Evolutionary conservation across 2,113 vertebrate genomes (phyloP).

Genomic region (Cacatua alba): DNA sequence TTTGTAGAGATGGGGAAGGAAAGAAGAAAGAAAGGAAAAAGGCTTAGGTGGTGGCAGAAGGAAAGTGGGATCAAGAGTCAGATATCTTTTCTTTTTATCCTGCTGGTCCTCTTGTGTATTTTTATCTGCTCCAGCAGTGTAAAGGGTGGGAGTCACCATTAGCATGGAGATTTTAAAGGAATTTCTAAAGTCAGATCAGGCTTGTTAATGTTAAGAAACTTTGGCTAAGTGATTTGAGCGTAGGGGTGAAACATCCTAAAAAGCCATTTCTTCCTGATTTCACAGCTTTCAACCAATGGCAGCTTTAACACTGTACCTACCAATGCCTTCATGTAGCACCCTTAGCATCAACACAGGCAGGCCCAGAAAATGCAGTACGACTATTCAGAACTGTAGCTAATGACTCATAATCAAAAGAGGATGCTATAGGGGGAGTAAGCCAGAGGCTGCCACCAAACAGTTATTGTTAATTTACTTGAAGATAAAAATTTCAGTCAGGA

Average conservation of each 20-base stretch:
- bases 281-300: background rate
- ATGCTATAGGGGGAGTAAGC: background rate
- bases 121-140: background rate
- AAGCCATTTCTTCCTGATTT: background rate
- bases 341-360: background rate
- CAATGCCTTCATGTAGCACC: background rate
- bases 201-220: background rate
- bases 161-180: background rate
- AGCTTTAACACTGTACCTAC: background rate
- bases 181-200: background rate
- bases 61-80: background rate
- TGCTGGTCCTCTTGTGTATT: rapidly evolving
- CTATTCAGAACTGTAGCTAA: background rate
- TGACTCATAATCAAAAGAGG: background rate
- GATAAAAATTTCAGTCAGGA: background rate
- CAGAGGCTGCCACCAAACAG: background rate
- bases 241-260: background rate
- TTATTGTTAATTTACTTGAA: background rate
- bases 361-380: background rate
- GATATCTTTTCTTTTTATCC: background rate
- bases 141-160: background rate
- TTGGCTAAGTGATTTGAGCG: background rate
- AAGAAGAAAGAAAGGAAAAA: background rate
- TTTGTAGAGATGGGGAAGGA: background rate
- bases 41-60: background rate